phyloP scores from a whole-genome alignment of 2,888 invertebrate species.

The Pterobdella sp. region DNA sequence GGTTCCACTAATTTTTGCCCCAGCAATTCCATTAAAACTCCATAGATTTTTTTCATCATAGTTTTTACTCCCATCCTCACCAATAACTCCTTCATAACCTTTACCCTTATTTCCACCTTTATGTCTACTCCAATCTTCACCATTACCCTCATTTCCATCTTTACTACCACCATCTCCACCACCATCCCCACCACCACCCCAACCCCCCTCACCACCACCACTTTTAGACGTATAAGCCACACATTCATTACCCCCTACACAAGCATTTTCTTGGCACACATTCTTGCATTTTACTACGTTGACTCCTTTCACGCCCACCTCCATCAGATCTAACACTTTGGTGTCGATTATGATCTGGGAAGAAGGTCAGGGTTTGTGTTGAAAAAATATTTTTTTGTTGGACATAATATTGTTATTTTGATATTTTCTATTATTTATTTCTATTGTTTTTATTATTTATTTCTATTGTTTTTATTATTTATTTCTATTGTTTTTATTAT shows the following conservation, averaged over 20 bases:
- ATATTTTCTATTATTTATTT: too few species aligned
- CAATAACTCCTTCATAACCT: neutral
- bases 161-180: neutral
- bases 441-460: too few species aligned
- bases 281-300: slow-evolving; percentile 77
- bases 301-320: slow-evolving; percentile 77
- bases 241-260: slow-evolving; percentile 52
- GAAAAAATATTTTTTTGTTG: too few species aligned
- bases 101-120: neutral
- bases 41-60: neutral
- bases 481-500: too few species aligned
- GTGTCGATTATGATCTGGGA: slow-evolving; percentile 71
- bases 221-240: slow-evolving; percentile 13
- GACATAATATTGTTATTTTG: too few species aligned
- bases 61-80: neutral
- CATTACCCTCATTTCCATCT: neutral
- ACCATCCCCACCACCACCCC: neutral
- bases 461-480: too few species aligned
- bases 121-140: neutral
- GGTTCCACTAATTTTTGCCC: too few species aligned
- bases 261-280: slow-evolving; percentile 51
- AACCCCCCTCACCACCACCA: neutral
- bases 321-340: slow-evolving; percentile 68
- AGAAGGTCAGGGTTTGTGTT: too few species aligned
- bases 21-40: neutral